phyloP scores from a whole-genome alignment of 2,888 invertebrate genomes.

The Phortica okadai region DNA sequence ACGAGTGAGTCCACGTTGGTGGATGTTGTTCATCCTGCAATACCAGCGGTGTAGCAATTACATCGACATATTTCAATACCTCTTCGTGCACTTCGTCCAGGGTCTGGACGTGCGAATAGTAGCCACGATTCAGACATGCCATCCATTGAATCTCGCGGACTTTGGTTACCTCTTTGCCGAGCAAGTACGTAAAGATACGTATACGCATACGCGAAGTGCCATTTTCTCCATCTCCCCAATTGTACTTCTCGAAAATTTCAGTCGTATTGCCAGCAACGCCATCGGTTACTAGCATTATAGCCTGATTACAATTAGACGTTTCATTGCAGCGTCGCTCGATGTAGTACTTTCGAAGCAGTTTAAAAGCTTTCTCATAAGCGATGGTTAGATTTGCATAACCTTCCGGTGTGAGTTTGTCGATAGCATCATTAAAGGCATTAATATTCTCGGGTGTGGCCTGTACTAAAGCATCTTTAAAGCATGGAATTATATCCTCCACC shows the following conservation, averaged over 20 bases:
- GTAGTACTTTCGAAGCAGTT: conserved; percentile 83
- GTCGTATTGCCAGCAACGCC: conserved; percentile 93
- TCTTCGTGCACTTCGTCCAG: conserved; percentile 97
- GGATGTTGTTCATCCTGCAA: conserved; percentile 85
- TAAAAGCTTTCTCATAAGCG: conserved; percentile 91
- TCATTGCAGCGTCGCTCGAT: conserved; percentile 78
- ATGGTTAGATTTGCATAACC: conserved; percentile 90
- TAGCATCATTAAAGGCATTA: conserved; percentile 83
- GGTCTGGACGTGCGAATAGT: conserved; percentile 94
- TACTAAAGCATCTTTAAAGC: conserved; percentile 89
- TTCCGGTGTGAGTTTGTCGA: conserved; percentile 82
- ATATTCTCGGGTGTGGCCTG: conserved; percentile 93
- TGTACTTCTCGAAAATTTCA: conserved; percentile 89
- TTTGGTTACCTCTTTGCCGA: conserved; percentile 95
- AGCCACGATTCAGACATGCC: conserved; percentile 97
- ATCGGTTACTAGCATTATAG: conserved; percentile 97
- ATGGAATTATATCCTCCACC: conserved; percentile 86
- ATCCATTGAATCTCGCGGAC: conserved; percentile 93
- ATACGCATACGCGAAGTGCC: conserved; percentile 87
- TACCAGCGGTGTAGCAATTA: conserved; percentile 91
- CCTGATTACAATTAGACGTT: conserved; percentile 88
- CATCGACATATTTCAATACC: conserved; percentile 96
- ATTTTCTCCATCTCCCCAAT: conserved; percentile 81
- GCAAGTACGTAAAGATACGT: conserved; percentile 95
- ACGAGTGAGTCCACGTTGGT: conserved; percentile 96